Evolutionary conservation across 2,797 vertebrate genomes (phyloP).

Genomic region (Anguilla megastoma): DNA sequence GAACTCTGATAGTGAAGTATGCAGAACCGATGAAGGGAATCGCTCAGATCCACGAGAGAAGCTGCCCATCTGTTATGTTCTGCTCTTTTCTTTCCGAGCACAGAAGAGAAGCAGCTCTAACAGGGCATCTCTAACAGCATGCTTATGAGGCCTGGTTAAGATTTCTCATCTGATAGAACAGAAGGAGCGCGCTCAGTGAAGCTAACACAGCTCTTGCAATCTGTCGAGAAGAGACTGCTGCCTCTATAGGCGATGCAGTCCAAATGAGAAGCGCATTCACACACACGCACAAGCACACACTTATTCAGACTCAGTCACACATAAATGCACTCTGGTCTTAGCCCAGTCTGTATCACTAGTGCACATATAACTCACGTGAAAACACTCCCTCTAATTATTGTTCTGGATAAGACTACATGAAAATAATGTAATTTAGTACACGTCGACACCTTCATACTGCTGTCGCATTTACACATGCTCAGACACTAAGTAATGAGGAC

Average conservation of each 20-base stretch:
- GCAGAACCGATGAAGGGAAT: constrained; percentile 42
- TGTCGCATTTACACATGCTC: background rate
- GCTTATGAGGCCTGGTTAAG: constrained; percentile 5
- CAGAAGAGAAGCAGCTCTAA: constrained; percentile 59
- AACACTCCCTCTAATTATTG: background rate
- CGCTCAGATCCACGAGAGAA: constrained; percentile 17
- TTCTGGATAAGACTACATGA: background rate
- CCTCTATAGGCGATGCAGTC: constrained; percentile 31
- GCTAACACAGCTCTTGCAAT: constrained; percentile 47
- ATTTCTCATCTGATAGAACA: constrained; percentile 51
- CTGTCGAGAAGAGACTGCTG: constrained; percentile 36
- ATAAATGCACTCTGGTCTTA: background rate
- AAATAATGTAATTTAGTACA: background rate
- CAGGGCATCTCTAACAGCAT: constrained; percentile 50
- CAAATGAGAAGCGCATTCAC: constrained; percentile 8
- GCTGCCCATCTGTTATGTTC: constrained; percentile 4
- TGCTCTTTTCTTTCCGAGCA: constrained; percentile 50
- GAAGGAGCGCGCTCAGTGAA: constrained; percentile 40
- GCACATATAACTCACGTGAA: too few relatives aligned
- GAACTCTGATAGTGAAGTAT: constrained; percentile 27
- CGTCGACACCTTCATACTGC: background rate
- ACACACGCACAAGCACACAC: constrained; percentile 16
- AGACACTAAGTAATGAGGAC: background rate
- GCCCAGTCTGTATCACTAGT: background rate
- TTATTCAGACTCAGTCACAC: background rate